Base-by-base conservation (phyloP, 2,888 invertebrate genomes). In the Chrysodeixis includens region DNA sequence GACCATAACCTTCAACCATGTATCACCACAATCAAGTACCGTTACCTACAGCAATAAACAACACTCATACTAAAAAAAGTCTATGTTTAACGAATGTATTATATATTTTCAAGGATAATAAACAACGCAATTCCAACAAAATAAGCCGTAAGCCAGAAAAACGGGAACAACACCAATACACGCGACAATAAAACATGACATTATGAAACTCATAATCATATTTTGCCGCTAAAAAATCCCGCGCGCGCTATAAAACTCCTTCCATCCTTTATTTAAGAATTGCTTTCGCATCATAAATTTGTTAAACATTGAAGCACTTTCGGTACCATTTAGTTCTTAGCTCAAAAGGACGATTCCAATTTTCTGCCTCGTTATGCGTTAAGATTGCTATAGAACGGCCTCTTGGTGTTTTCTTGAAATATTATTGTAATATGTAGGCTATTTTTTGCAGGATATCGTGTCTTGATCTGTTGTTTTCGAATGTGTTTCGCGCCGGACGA, bases 281-380 rank as follows among this genome's bases (percentile, higher is more conserved):
- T 83, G 84, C 87, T 83, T 82, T 83, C 86, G 87, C 81, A 77
- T 84, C 86, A 88, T 89, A 88, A 89, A 89, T 85, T 87, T 80
- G 84, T 85, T 85, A 85, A 86, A 85, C 82, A 83, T 79, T 84
- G 76, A 82, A 85, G 81, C 79, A 87, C 79, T 86, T 85, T 86
- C 81, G 74, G 81, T 79, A 71, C 78, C 86, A 76, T 87, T 88
- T 86, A 85, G 86, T 84, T 84, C 74, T 84, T 74, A 82, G 76
- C 74, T 76, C 72, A 69, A 63, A 35, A 73, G 63, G 66, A 69
- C 71, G 67, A 76, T 76, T 80, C 73, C 88, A 88, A 90, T 90
- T 90, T 88, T 86, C 88, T 88, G 90, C 84, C 80, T 87, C 87
- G 86, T 89, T 89, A 85, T 88, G 83, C 79, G 80, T 83, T 82